Evolutionary conservation across 64 coral and sea anemone species (phyloP), one percentile per base, ranked within the genome.

Genomic region (Porites australiensis): DNA sequence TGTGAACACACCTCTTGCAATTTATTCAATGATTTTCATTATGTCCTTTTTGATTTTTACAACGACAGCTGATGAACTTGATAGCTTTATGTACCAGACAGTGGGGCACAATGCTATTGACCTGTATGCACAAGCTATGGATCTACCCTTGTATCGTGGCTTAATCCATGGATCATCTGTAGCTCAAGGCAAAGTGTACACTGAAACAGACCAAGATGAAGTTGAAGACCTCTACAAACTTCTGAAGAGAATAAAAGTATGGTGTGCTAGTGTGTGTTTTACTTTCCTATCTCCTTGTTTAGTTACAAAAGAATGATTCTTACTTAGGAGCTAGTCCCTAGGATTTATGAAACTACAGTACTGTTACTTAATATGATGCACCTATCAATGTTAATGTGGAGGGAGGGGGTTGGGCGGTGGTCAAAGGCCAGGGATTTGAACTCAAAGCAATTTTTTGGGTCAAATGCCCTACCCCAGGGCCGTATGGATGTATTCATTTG

Each of bases 51-150:
- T 86, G 7, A 53, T 55, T 84, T 6, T 84, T 84, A 67, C 37
- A 3, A 14, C 66, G n/a, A 37, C 71, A 89, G 46, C 50, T 92
- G 94, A 96, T 94, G 98, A 99, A 44, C 83, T 99, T 11, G 98
- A 99, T 67, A 99, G 98, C 77, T 99, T 96, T 77, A 99, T 99
- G 98, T 99, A 89, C 45, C 98, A 99, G 43, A 99, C 94, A 18
- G 98, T 99, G 1, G 98, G 98, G 15, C 98, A 99, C 64, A 75
- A 99, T 88, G 98, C 94, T 27, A 90, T 99, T 55, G 85, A 96
- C 45, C 71, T 99, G 18, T 99, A 99, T 86, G 88, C 98, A 4
- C 75, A 99, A 87, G 98, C 98, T 13, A 99, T 99, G 98, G 92
- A 76, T 18, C 58, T 99, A 43, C 98, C 98, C 16, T 88, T 99